Evolutionary conservation across 2,797 vertebrate genomes (phyloP).

Genomic region (Octomys mimax): DNA sequence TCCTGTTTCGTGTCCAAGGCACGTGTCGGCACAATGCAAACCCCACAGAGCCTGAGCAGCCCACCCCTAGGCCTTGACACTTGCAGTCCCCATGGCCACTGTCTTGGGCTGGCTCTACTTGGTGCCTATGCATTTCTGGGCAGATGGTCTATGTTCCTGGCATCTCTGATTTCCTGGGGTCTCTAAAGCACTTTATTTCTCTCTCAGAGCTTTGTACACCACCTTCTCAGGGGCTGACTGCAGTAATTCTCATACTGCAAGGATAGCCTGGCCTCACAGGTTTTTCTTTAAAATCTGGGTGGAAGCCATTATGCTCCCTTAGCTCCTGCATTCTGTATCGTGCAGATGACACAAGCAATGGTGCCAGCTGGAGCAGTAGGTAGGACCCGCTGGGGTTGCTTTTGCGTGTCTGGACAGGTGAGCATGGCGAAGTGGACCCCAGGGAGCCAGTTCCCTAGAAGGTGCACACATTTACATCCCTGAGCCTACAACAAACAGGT

Average conservation of each 20-base stretch:
- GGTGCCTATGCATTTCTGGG: background rate
- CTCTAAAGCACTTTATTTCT: background rate
- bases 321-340: too few species aligned
- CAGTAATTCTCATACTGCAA: background rate
- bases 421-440: background rate
- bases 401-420: background rate
- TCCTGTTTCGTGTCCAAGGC: background rate
- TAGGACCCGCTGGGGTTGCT: background rate
- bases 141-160: background rate
- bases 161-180: background rate
- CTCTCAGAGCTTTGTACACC: background rate
- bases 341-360: background rate
- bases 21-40: too few species aligned
- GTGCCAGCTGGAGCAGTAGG: background rate
- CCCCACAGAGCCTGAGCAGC: background rate
- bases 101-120: background rate
- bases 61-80: background rate
- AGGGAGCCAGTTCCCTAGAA: background rate
- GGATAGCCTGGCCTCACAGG: too few species aligned
- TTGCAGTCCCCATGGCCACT: background rate
- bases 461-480: background rate
- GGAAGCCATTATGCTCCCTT: background rate
- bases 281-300: background rate
- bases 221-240: background rate
- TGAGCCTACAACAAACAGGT: background rate